Conservation (phyloP, 1,140 invertebrate species). For the Drosophila nigrodunni region DNA sequence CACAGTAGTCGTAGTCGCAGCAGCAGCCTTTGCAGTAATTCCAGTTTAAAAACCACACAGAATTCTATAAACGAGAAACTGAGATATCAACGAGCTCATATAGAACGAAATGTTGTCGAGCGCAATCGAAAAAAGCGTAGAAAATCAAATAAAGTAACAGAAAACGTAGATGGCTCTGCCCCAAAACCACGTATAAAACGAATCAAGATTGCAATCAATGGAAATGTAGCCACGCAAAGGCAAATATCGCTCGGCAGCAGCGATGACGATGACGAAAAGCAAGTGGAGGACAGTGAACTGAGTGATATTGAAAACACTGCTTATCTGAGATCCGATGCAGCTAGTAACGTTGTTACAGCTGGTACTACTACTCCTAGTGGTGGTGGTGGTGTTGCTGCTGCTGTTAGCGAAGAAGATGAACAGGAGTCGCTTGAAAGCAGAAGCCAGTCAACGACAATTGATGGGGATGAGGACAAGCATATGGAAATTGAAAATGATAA, state of each 20-base stretch:
- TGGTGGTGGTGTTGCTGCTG: too few species aligned
- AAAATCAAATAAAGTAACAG: constrained; percentile 18
- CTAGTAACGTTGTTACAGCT: constrained; percentile 8
- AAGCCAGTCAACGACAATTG: constrained; percentile 30
- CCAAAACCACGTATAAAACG: constrained; percentile 50
- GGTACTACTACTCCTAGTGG: too few species aligned
- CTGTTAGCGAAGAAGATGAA: constrained; percentile 17
- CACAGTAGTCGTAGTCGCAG: constrained; percentile 19
- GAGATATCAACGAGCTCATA: constrained; percentile 12
- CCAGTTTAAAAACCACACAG: constrained; percentile 44
- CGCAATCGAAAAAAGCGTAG: constrained; percentile 50
- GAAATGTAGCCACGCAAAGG: constrained; percentile 40
- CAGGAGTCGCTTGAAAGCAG: constrained; percentile 17
- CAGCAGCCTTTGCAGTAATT: constrained; percentile 49
- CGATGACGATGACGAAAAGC: constrained; percentile 46
- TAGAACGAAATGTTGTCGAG: constrained; percentile 28
- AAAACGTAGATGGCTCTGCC: not conserved
- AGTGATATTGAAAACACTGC: not conserved
- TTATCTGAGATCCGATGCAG: not conserved
- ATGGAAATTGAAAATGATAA: constrained; percentile 32
- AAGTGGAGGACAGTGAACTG: not conserved
- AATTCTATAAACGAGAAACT: constrained; percentile 50
- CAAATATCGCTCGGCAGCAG: constrained; percentile 39
- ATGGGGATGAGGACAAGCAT: constrained; percentile 33
- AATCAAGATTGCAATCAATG: constrained; percentile 59